phyloP scores from a whole-genome alignment of 2,888 invertebrate species.

The Prenolepis imparis region DNA sequence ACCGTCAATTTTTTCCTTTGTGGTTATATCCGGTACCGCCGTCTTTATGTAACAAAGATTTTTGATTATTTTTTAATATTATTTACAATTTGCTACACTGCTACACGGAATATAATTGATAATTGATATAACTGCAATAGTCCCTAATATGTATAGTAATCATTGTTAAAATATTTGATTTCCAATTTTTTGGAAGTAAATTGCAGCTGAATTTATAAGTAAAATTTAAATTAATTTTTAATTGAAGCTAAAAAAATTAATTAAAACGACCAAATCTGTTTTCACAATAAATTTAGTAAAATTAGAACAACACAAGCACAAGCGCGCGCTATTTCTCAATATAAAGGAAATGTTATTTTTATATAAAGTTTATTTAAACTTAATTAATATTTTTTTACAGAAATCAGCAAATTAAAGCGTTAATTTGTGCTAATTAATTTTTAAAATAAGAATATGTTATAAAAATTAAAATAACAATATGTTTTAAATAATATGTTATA shows the following conservation, averaged over 20 bases:
- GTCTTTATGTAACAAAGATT: conserved; percentile 1
- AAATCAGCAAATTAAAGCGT: no score
- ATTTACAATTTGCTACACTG: not conserved
- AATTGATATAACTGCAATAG: not conserved
- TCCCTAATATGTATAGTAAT: not conserved
- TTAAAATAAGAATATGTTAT: no score
- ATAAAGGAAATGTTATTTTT: no score
- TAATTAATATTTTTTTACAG: no score
- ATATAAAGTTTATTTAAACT: no score
- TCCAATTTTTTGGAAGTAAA: not conserved
- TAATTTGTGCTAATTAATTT: no score
- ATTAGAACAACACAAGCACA: no score
- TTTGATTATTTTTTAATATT: not conserved
- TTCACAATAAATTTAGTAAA: no score
- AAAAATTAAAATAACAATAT: no score
- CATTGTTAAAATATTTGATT: not conserved
- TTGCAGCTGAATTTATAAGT: not conserved
- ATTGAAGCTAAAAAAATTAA: not conserved
- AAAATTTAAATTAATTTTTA: conserved; percentile 9
- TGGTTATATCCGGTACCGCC: conserved; percentile 36
- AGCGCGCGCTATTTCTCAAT: no score
- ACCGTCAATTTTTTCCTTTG: conserved; percentile 50
- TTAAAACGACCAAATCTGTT: no score
- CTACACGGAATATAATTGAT: not conserved
- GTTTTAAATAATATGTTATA: no score